Evolutionary conservation across 1,140 invertebrate species (phyloP).

Genomic region (Condylostylus longicornis): DNA sequence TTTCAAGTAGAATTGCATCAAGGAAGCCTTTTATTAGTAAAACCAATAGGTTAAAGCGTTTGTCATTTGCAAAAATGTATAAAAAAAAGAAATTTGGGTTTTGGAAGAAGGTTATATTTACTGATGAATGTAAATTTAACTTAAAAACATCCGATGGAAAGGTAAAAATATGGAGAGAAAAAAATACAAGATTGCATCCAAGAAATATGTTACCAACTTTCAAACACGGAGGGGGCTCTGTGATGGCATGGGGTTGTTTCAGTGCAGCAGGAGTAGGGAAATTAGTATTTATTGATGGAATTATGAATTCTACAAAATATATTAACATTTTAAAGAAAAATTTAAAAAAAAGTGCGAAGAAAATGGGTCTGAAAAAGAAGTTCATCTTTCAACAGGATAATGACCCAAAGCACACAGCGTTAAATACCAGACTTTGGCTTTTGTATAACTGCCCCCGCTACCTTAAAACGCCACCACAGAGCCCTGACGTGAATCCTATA

Average conservation of each 20-base stretch:
- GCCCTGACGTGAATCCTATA: conserved; percentile 12
- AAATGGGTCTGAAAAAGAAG: conserved; percentile 6
- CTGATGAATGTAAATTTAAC: conserved; percentile 20
- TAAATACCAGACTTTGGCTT: conserved; percentile 14
- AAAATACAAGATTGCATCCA: conserved; percentile 9
- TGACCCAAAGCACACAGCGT: conserved; percentile 18
- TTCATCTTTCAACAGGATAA: conserved; percentile 8
- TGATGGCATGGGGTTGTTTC: conserved; percentile 30
- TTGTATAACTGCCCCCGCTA: conserved; percentile 6
- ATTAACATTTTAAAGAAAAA: conserved; percentile 13
- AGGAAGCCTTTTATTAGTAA: conserved; percentile 12
- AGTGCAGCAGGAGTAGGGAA: conserved; percentile 13
- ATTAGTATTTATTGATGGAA: conserved; percentile 14
- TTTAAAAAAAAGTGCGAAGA: conserved; percentile 8
- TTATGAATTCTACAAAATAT: conserved; percentile 9
- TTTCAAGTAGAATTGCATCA: conserved; percentile 2
- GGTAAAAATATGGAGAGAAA: conserved; percentile 10
- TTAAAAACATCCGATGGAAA: conserved; percentile 11
- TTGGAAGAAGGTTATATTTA: conserved; percentile 15
- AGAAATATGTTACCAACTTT: conserved; percentile 19
- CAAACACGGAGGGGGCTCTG: conserved; percentile 23
- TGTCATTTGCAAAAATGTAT: conserved; percentile 13
- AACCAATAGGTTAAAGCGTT: conserved; percentile 10
- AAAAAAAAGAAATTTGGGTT: conserved; percentile 6
- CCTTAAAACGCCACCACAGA: conserved; percentile 17